Evolutionary conservation across 2,888 invertebrate genomes (phyloP), one percentile per base, ranked within the genome.

Genomic region (Philereme vetulata): DNA sequence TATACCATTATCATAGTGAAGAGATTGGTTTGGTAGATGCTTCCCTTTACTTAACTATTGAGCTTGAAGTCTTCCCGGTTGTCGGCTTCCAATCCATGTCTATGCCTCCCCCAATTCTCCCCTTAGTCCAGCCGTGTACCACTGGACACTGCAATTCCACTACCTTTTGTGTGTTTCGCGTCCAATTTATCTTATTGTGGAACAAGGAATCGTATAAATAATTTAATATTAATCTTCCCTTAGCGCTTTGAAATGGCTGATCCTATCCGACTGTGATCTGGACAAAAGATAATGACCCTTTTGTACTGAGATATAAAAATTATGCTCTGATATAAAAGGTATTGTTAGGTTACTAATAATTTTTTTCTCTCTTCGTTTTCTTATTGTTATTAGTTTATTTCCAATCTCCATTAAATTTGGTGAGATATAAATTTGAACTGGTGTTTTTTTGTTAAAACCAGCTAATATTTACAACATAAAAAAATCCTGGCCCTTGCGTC

Each of bases 201-300:
- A 61, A 65, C 64, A 68, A 66, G 59, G 62, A 57, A 56, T 49
- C 38, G 51, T 60, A 50, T 58, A 65, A 65, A 65, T 65, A 64
- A 56, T 59, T 56, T 62, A 64, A 56, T 59, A 58, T 62, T 47
- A 58, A 51, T 49, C 35, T 54, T 51, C 9, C 48, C 58, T 58
- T 40, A 51, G 10, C 43, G 47, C 47, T 43, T 57, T 54, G 48
- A 62, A 57, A 54, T 54, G 47, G 54, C 53, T 36, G 61, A 51
- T 46, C 52, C 46, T 33, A 47, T 53, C 45, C 35, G 11, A 54
- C 47, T 43, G 40, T 36, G 9, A 38, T 36, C 45, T 32, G 42
- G 38, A 32, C 42, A 21, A 48, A 51, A 60, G 51, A 52, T 42
- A 44, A 46, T 40, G 21, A 36, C 32, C 40, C 38, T 59, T 45